Conservation (phyloP, 1,140 invertebrate genomes). For the Atta colombica region DNA sequence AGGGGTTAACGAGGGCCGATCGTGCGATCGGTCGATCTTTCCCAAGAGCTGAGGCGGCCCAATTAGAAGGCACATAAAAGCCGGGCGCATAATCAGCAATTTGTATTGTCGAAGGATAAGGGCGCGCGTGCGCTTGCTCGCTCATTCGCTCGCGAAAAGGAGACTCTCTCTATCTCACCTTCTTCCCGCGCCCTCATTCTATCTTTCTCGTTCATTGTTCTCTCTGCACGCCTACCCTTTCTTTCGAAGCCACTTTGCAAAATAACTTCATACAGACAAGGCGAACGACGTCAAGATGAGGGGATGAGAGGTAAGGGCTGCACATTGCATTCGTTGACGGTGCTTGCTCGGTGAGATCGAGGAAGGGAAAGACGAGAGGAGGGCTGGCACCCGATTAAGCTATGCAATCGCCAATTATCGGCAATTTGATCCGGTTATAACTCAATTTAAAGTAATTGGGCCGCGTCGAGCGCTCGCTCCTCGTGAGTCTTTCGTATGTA, state of each 20-base stretch:
- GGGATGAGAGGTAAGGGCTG: conserved; percentile 48
- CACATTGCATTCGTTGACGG: conserved; percentile 26
- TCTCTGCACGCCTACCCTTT: conserved; percentile 30
- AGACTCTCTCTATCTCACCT: conserved; percentile 20
- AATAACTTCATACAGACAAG: conserved; percentile 77
- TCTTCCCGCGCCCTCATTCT: neutral
- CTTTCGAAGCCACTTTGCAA: conserved; percentile 66
- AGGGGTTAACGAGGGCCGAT: conserved; percentile 81
- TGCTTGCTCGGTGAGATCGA: conserved; percentile 26
- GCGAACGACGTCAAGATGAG: conserved; percentile 1
- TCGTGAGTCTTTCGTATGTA: conserved; percentile 47
- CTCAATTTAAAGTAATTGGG: conserved; percentile 84
- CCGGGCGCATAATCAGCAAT: conserved; percentile 82
- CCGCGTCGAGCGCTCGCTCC: conserved; percentile 66
- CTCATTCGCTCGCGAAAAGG: conserved; percentile 29
- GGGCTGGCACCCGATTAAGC: conserved; percentile 76
- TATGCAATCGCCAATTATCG: conserved; percentile 83
- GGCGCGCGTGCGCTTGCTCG: conserved; percentile 32
- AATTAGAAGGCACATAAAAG: conserved; percentile 82
- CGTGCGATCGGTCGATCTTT: conserved; percentile 80
- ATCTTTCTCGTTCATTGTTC: conserved; percentile 39
- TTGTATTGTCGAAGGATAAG: conserved; percentile 80
- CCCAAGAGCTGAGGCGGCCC: conserved; percentile 79
- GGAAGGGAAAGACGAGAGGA: conserved; percentile 40
- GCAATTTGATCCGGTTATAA: conserved; percentile 84